Evolutionary conservation across 2,888 invertebrate genomes (phyloP).

Genomic region (Fragum sueziense): DNA sequence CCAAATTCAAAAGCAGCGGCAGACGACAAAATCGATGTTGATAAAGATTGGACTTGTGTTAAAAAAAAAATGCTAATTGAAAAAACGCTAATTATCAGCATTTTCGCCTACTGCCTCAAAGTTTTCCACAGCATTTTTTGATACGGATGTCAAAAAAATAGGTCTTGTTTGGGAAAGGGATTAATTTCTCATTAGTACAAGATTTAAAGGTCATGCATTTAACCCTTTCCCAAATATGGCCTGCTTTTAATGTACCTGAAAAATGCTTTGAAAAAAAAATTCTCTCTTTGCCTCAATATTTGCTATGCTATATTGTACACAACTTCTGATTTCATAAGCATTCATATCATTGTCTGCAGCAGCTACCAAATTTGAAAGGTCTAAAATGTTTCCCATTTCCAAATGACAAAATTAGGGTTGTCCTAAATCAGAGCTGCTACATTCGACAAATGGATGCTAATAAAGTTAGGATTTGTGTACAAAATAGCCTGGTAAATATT

Average conservation of each 20-base stretch:
- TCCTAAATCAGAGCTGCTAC: too few relatives aligned
- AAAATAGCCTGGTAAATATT: too few relatives aligned
- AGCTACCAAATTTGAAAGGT: too few relatives aligned
- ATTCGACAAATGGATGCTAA: too few relatives aligned
- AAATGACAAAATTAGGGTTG: too few relatives aligned
- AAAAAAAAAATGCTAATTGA: too few relatives aligned
- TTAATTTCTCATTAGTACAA: background rate
- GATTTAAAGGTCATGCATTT: background rate
- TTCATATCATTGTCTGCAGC: background rate
- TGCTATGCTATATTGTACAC: too few relatives aligned
- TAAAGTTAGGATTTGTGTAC: too few relatives aligned
- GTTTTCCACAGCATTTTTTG: background rate
- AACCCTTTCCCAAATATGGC: background rate
- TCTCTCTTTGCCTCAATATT: background rate
- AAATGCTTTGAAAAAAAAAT: background rate
- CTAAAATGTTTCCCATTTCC: too few relatives aligned
- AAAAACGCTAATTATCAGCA: background rate
- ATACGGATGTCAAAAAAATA: background rate
- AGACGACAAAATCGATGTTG: too few relatives aligned
- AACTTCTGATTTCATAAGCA: background rate
- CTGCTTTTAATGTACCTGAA: background rate
- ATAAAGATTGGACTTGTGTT: too few relatives aligned
- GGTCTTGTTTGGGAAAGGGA: background rate
- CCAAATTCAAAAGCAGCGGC: too few relatives aligned
- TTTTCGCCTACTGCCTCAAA: background rate